These are phyloP conservation scores for Zaprionus africanus DNA, from an alignment of 1,140 invertebrate species.

Conservation along the genomic window DNA sequence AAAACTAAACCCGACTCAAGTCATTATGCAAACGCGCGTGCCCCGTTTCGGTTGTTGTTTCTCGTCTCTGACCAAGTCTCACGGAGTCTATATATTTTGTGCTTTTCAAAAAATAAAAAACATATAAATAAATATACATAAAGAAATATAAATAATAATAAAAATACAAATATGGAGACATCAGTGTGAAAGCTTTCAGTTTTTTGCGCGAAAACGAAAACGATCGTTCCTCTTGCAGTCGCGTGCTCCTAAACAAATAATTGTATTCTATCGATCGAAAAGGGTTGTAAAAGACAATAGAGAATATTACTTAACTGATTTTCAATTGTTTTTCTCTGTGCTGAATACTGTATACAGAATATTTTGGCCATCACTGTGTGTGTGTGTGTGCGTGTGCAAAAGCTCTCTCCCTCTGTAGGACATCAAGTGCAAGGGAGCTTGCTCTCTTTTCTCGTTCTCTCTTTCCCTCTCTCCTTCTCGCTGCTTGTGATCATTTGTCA, in stretches of 20 bases:
- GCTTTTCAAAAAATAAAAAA: conserved; percentile 33
- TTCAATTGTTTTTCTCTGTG: conserved; percentile 45
- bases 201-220: neutral
- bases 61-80: conserved; percentile 51
- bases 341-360: neutral
- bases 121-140: conserved; percentile 16
- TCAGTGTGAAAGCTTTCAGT: conserved; percentile 10
- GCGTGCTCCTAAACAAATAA: conserved; percentile 20
- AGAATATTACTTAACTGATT: conserved; percentile 36
- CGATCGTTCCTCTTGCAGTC: neutral
- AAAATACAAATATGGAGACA: conserved; percentile 1
- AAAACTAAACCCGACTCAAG: conserved; percentile 77
- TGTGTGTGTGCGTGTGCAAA: conserved; percentile 3
- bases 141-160: conserved; percentile 1
- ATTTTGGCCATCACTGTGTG: conserved; percentile 2
- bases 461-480: neutral
- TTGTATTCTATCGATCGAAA: conserved; percentile 39
- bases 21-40: conserved; percentile 83
- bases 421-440: neutral
- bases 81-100: conserved; percentile 19
- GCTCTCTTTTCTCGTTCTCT: neutral
- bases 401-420: conserved; percentile 2
- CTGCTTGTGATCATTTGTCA: conserved; percentile 16
- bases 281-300: conserved; percentile 52
- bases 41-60: conserved; percentile 80